Evolutionary conservation across 1,140 invertebrate genomes (phyloP), one percentile per base, ranked within the genome.

Genomic region (Listronotus oregonensis): DNA sequence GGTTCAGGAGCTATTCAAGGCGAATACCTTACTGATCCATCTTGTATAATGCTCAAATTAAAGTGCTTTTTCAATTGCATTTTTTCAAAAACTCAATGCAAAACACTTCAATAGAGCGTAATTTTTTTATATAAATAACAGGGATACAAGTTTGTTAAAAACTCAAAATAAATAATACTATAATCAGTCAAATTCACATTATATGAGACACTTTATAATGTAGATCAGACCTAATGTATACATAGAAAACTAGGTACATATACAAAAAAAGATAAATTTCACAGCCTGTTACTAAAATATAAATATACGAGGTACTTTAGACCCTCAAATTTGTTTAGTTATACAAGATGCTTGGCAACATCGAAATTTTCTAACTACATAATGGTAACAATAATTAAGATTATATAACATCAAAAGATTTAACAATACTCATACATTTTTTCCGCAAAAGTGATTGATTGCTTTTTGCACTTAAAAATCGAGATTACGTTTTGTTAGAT

Each of bases 261-360:
- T 46, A 61, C 49, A 67, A 62, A 60, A 63, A 62, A 67, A n/a
- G n/a, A n/a, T n/a, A n/a, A n/a, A 62, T 27, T 64, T 67, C 65
- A 67, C 65, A 67, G 65, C 65, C 65, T 62, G 64, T 66, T 66
- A 60, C 58, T 61, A 56, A 67, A 67, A 65, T 65, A 65, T 44
- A 60, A 49, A 57, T 49, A 27, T 59, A 39, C 3, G 58, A 12
- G 64, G 44, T 50, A 61, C 14, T 37, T 47, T 47, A n/a, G 17
- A 60, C 54, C 47, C 39, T 56, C 10, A 52, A 64, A 39, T 47
- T 56, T 64, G 52, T 50, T 64, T 56, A 64, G 61, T 56, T 64
- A n/a, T 55, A 56, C 44, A 65, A 57, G 46, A 64, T 42, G 8
- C 34, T 63, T 37, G 40, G 51, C 49, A 54, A 64, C 46, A 15